phyloP scores from a whole-genome alignment of 2,888 invertebrate species.

The Heliconius sara region DNA sequence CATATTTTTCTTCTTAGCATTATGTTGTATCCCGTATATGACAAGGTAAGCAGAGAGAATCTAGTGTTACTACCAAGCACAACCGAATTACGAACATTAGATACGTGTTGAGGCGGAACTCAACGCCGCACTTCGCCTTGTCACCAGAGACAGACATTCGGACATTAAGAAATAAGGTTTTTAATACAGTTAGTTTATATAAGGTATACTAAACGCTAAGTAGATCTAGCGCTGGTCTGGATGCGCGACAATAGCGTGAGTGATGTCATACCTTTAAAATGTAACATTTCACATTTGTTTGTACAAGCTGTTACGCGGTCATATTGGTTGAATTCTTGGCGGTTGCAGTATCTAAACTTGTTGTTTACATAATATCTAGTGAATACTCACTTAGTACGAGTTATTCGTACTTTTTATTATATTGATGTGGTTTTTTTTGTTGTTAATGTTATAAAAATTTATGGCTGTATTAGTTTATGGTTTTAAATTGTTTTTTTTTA shows the following conservation, averaged over 20 bases:
- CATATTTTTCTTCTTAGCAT: too few relatives aligned
- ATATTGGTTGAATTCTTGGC: constrained; percentile 38
- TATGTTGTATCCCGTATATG: too few relatives aligned
- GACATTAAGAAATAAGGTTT: too few relatives aligned
- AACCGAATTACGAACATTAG: too few relatives aligned
- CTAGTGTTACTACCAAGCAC: too few relatives aligned
- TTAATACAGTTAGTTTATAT: background rate
- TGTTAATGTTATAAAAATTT: too few relatives aligned
- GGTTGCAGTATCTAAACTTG: constrained; percentile 40
- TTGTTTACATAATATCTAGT: constrained; percentile 39
- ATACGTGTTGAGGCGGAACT: too few relatives aligned
- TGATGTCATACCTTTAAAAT: constrained; percentile 38
- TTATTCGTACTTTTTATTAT: constrained; percentile 1
- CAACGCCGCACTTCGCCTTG: too few relatives aligned
- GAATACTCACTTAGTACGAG: background rate
- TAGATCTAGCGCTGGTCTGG: background rate
- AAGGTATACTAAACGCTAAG: background rate
- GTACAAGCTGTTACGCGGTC: constrained; percentile 42
- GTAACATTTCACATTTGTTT: constrained; percentile 41
- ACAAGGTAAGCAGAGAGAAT: too few relatives aligned
- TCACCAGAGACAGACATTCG: too few relatives aligned
- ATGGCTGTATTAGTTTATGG: too few relatives aligned
- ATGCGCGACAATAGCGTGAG: constrained; percentile 14
- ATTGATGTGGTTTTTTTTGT: background rate
- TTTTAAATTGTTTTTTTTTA: too few relatives aligned